Percentiles rank a stretch among this genome's conserved stretches.
Conservation (phyloP, 92 coral and sea anemone species). For the Bergia puertoricense region DNA sequence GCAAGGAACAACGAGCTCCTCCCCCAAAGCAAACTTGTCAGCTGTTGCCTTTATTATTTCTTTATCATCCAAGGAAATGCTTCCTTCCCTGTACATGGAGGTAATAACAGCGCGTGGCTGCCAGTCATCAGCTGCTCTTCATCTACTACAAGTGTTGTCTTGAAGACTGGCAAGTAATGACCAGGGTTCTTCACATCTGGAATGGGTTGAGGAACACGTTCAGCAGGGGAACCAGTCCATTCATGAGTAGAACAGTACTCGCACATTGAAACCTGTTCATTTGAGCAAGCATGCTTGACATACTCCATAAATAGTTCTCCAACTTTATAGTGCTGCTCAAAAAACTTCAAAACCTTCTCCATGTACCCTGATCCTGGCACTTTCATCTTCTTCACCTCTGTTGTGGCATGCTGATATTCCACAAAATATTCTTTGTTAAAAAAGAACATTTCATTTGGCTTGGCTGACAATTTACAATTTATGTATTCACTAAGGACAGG, state of each 20-base stretch:
- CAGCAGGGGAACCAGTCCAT: slow-evolving; percentile 25
- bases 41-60: slow-evolving; percentile 21
- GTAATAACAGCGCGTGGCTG: slow-evolving; percentile 40
- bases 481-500: slow-evolving; percentile 53
- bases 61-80: slow-evolving; percentile 17
- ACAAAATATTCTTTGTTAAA: slow-evolving; percentile 28
- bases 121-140: slow-evolving; percentile 30
- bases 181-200: slow-evolving; percentile 46
- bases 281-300: slow-evolving; percentile 12
- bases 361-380: slow-evolving; percentile 31
- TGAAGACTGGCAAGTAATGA: slow-evolving; percentile 45
- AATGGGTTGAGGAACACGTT: slow-evolving; percentile 41
- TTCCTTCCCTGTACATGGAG: slow-evolving; percentile 24
- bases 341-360: slow-evolving; percentile 16
- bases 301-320: slow-evolving; percentile 31
- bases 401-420: slow-evolving; percentile 40
- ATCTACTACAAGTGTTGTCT: slow-evolving; percentile 11
- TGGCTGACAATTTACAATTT: slow-evolving; percentile 21
- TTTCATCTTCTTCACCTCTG: slow-evolving; percentile 8
- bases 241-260: slow-evolving; percentile 13
- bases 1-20: slow-evolving; percentile 21
- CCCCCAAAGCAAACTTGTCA: slow-evolving; percentile 21
- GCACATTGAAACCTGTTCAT: background rate
- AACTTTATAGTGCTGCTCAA: slow-evolving; percentile 19
- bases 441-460: slow-evolving; percentile 14